phyloP scores from a whole-genome alignment of 1,140 invertebrate genomes.

The Bombus affinis region DNA sequence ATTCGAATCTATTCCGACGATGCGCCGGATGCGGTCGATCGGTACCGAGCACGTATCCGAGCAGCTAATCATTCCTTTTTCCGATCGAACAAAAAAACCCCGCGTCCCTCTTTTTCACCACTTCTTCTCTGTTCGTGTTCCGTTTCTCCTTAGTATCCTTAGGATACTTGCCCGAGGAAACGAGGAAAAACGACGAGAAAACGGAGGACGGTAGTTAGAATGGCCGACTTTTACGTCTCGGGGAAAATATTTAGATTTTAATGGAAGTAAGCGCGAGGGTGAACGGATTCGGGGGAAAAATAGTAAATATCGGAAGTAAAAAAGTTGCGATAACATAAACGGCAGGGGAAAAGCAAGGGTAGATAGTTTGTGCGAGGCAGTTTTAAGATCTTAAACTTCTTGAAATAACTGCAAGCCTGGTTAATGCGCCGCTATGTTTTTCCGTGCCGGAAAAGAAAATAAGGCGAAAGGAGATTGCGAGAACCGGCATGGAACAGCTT shows the following conservation, averaged over 20 bases:
- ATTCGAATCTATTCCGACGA: slow-evolving; percentile 63
- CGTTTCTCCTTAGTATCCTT: background rate
- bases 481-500: slow-evolving; percentile 56
- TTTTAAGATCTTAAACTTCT: slow-evolving; percentile 56
- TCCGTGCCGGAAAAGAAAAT: slow-evolving; percentile 25
- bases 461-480: slow-evolving; percentile 38
- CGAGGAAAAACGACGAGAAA: background rate
- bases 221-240: background rate
- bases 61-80: slow-evolving; percentile 48
- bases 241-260: slow-evolving; percentile 10
- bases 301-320: slow-evolving; percentile 50
- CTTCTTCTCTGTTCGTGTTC: background rate
- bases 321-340: slow-evolving; percentile 29
- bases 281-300: background rate
- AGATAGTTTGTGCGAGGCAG: slow-evolving; percentile 43
- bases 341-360: background rate
- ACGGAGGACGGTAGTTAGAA: too few relatives aligned
- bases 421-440: slow-evolving; percentile 55
- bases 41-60: slow-evolving; percentile 47
- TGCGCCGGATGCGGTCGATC: slow-evolving; percentile 44
- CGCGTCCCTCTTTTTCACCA: background rate
- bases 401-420: slow-evolving; percentile 50
- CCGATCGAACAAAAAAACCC: background rate
- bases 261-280: background rate
- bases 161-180: background rate